A percentile compares a stretch with the other conserved stretches of the same genome.
These are phyloP conservation scores for Zoanthus sociatus DNA, from an alignment of 92 coral and sea anemone genomes.

Conservation along the genomic window DNA sequence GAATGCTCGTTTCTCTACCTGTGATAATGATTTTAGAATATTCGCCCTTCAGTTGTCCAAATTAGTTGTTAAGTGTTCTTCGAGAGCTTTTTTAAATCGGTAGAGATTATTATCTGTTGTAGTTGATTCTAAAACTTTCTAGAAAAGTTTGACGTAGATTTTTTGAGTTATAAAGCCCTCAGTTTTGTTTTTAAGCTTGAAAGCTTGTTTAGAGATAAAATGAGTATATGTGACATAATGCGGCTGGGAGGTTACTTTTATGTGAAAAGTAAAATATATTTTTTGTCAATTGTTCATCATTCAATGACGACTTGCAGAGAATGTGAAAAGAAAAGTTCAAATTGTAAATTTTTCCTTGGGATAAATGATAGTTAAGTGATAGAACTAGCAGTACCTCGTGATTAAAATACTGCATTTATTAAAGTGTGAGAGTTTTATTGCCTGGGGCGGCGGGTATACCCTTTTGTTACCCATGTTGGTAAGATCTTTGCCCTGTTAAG, in stretches of 20 bases:
- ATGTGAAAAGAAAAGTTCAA: neutral
- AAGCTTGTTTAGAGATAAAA: neutral
- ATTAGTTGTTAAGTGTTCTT: too few species aligned
- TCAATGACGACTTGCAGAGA: neutral
- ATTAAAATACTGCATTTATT: constrained; percentile 9
- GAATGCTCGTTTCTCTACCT: too few species aligned
- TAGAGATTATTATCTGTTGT: too few species aligned
- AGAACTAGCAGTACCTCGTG: neutral
- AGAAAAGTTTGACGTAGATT: too few species aligned
- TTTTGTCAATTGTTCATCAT: constrained; percentile 33
- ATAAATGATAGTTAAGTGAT: constrained; percentile 17
- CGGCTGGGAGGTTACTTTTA: constrained; percentile 25
- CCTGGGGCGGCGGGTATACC: too few species aligned
- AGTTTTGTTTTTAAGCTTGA: neutral
- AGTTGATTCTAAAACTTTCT: too few species aligned
- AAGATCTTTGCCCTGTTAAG: neutral
- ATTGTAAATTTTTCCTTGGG: constrained; percentile 31
- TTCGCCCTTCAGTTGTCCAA: too few species aligned
- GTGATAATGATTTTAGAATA: too few species aligned
- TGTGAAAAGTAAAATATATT: constrained; percentile 33
- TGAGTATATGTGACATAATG: neutral
- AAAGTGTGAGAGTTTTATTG: too few species aligned
- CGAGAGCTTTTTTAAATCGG: too few species aligned
- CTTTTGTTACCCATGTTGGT: too few species aligned
- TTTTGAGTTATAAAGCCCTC: neutral